Base-by-base conservation (phyloP, 2,888 invertebrate genomes). In the Resseliella maxima region DNA sequence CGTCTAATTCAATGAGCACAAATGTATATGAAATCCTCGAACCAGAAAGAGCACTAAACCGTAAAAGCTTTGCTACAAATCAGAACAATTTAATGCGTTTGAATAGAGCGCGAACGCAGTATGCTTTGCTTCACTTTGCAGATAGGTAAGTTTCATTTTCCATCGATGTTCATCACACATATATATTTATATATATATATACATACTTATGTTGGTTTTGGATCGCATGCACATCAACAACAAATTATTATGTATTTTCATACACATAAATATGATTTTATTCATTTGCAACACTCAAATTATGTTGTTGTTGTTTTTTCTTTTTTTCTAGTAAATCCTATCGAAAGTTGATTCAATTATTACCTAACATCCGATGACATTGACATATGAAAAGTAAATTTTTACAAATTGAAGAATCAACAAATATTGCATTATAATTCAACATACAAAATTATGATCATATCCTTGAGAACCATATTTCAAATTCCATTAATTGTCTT, bases 341-440 rank as follows among this genome's bases (percentile, higher is more conserved):
- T 72, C 72, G 72, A 72, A 72, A 31, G 72, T 72, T 72, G 3
- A 72, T 72, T 72, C 72, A 35, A 15, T 45, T 31, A 50, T 86
- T 38, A 38, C 86, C 36, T 41, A 87, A 86, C 87, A 87, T 87
- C 87, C 87, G 87, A 87, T 87, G 87, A 87, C 87, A 87, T 87
- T 87, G 87, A 87, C 36, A 38, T 83, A 83, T 83, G 83, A 83
- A 83, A 83, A 72, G 72, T 72, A 35, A 72, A 35, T 72, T 12
- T 5, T 2, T 10, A 15, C 24, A 24, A 59, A 59, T 50, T 24
- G 72, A 31, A 31, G 35, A 72, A 59, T n/a, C n/a, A n/a, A n/a
- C n/a, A n/a, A 31, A 31, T 72, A 72, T 72, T 72, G 72, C 72
- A 31, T 21, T 1, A 35, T 31, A 72, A 59, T 59, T 72, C 31